Evolutionary conservation across 2,797 vertebrate genomes (phyloP).

Genomic region (Etheostoma nigrum): DNA sequence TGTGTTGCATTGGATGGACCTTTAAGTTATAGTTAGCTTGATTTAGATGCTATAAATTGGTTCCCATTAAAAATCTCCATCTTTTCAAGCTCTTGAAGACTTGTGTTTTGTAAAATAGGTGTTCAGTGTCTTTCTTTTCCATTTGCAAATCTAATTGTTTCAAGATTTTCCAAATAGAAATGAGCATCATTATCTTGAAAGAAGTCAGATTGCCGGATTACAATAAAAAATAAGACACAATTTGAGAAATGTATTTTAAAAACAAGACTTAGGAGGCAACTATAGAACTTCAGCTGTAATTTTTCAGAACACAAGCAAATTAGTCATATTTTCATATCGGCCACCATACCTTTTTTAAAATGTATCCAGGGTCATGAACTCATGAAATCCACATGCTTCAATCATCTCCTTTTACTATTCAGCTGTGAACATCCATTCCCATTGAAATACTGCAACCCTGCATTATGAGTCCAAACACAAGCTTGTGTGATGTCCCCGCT

Average conservation of each 20-base stretch:
- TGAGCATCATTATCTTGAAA: not conserved
- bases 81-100: not conserved
- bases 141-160: not conserved
- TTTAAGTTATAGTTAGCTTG: slow-evolving; percentile 2
- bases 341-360: not conserved
- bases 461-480: slow-evolving; percentile 57
- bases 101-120: not conserved
- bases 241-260: not conserved
- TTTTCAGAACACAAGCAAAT: not conserved
- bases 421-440: slow-evolving; percentile 41
- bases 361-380: slow-evolving; percentile 9
- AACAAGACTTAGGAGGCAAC: not conserved
- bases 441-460: slow-evolving; percentile 30
- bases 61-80: not conserved
- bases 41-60: slow-evolving; percentile 1
- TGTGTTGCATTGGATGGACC: slow-evolving; percentile 1
- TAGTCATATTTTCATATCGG: not conserved
- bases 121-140: not conserved
- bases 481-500: slow-evolving; percentile 65
- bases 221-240: not conserved
- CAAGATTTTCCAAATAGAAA: not conserved
- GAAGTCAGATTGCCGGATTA: not conserved
- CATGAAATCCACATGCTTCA: slow-evolving; percentile 3
- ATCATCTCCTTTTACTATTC: not conserved
- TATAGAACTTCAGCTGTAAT: not conserved